Percentiles rank a stretch among this genome's conserved stretches.
phyloP scores from a whole-genome alignment of 2,888 invertebrate genomes.

The Tipula unca region DNA sequence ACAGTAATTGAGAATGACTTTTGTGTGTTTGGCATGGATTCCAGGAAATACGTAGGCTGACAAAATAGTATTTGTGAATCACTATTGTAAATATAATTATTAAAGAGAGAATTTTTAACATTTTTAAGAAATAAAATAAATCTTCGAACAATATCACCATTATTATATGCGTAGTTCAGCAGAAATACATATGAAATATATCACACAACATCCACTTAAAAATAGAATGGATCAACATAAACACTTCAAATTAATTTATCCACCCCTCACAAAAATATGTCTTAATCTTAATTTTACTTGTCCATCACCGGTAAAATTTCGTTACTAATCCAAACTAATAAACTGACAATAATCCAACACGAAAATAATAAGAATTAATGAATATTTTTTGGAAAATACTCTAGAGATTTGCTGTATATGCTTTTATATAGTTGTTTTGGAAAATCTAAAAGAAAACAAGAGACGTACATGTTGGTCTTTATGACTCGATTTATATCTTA shows the following conservation, averaged over 20 bases:
- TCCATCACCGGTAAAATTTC: background rate
- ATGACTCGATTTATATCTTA: background rate
- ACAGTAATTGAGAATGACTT: too few species aligned
- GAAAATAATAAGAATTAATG: slow-evolving; percentile 8
- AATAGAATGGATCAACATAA: background rate
- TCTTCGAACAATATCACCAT: too few species aligned
- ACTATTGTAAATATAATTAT: too few species aligned
- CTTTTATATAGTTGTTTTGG: background rate
- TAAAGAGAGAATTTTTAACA: too few species aligned
- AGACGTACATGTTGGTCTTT: background rate
- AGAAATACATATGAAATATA: too few species aligned
- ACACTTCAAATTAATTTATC: background rate
- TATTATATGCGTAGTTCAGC: too few species aligned
- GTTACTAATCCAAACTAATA: background rate
- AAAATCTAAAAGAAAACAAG: background rate
- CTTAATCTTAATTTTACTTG: background rate
- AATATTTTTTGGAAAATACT: background rate
- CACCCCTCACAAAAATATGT: background rate
- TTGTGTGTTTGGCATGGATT: too few species aligned
- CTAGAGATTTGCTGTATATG: background rate
- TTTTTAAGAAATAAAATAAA: too few species aligned
- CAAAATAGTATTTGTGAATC: too few species aligned
- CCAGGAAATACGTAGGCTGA: too few species aligned
- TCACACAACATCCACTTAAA: background rate
- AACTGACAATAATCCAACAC: slow-evolving; percentile 14